Evolutionary conservation across 1,140 invertebrate genomes (phyloP).

Genomic region (Ctenoplectra terminalis): DNA sequence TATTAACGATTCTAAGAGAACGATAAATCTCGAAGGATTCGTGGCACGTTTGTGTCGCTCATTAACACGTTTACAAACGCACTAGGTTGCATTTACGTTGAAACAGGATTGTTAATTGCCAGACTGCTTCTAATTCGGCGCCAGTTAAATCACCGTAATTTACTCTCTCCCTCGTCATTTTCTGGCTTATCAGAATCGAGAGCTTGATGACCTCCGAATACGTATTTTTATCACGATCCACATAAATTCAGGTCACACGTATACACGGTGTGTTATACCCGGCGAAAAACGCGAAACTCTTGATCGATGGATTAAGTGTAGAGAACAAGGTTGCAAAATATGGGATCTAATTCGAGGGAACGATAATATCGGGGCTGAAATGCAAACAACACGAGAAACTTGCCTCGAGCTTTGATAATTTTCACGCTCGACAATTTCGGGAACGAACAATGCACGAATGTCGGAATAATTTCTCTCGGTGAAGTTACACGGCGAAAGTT

Average conservation of each 20-base stretch:
- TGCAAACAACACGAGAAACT: neutral
- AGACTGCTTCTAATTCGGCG: neutral
- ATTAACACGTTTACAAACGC: conserved; percentile 3
- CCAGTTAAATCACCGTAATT: conserved; percentile 14
- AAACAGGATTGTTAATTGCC: neutral
- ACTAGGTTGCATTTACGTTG: neutral
- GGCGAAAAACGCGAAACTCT: neutral
- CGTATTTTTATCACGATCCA: neutral
- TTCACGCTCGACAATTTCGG: neutral
- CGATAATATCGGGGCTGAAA: neutral
- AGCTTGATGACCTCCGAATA: neutral
- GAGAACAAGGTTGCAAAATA: accelerated
- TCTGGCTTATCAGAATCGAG: neutral
- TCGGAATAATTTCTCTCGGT: neutral
- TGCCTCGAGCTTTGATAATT: neutral
- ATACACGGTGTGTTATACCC: neutral
- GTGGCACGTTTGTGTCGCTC: neutral
- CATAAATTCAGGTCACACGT: neutral
- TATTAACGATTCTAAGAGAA: neutral
- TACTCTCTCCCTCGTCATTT: neutral
- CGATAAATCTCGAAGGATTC: neutral
- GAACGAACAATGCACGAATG: neutral
- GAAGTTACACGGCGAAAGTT: neutral
- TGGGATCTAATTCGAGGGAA: neutral
- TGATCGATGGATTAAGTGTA: neutral